phyloP scores from a whole-genome alignment of 1,140 invertebrate genomes.

The Platyscapa corneri region DNA sequence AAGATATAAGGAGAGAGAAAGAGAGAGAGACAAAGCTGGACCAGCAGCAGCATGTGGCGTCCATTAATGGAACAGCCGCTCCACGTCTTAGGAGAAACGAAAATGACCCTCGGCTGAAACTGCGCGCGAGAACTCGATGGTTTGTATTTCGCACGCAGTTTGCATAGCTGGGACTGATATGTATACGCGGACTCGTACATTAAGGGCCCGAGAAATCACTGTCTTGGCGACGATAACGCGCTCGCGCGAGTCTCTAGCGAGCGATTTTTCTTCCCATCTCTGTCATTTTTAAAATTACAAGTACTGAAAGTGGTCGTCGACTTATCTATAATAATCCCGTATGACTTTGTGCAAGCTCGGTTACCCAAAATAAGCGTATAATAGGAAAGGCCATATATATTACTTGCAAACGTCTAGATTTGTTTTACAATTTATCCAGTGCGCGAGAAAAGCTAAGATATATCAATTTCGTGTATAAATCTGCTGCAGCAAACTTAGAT shows the following conservation, averaged over 20 bases:
- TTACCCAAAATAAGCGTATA: not conserved
- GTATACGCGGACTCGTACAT: too few relatives aligned
- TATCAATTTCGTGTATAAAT: not conserved
- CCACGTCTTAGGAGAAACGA: not conserved
- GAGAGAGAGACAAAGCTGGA: not conserved
- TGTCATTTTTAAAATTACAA: too few relatives aligned
- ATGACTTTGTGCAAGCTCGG: too few relatives aligned
- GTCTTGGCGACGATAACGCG: not conserved
- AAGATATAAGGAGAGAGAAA: too few relatives aligned
- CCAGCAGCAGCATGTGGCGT: not conserved
- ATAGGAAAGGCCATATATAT: not conserved
- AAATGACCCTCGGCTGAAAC: not conserved
- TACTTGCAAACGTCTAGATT: not conserved
- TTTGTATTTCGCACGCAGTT: not conserved
- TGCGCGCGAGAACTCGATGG: not conserved
- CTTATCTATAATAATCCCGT: too few relatives aligned
- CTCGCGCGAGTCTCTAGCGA: not conserved
- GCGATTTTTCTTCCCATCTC: not conserved
- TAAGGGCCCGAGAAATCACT: not conserved
- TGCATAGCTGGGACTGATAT: too few relatives aligned
- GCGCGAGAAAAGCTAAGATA: not conserved
- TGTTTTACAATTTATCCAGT: not conserved
- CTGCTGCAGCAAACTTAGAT: not conserved
- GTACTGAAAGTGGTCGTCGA: too few relatives aligned
- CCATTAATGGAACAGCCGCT: not conserved